Evolutionary conservation across 1,140 invertebrate genomes (phyloP), one percentile per base, ranked within the genome.

Genomic region (Drosophila orena): DNA sequence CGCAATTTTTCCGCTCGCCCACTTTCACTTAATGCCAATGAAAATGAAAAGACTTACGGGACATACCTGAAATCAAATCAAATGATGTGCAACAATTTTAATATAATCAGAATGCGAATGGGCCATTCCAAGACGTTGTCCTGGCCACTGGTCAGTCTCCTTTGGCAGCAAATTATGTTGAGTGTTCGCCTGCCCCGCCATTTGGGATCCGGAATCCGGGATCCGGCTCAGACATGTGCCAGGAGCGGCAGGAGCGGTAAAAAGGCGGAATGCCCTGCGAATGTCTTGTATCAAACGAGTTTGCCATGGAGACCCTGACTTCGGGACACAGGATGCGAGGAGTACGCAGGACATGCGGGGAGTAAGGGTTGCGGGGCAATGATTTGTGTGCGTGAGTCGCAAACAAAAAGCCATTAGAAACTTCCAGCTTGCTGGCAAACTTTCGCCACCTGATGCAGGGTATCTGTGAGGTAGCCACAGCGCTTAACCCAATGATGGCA

Each of bases 381-480:
- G 73, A 65, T 77, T 56, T 57, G 72, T 76, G 72, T 27, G 35
- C 35, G 44, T 64, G 64, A 57, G 56, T 58, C 52, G 64, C 80
- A 79, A 85, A 80, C 65, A 77, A 85, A 86, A 84, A 85, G 81
- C 81, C 81, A 85, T 88, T 80, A 70, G 62, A 79, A 79, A 69
- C 57, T 79, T 66, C 70, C 70, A 50, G 59, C 27, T 52, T 57
- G 38, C 59, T 17, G 52, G 20, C 37, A 50, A 74, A 53, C 27
- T 60, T 72, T 72, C 12, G 17, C 27, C 37, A 71, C 68, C 68
- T 71, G 44, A 56, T 15, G 34, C 8, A 12, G 44, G 66, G 38
- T 50, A 54, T 55, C 38, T 35, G 20, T n/a, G 35, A 40, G 52
- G 43, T 52, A 38, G 46, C 17, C 22, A 2, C n/a, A 37, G 17